These are phyloP conservation scores for Lepus townsendii DNA, from an alignment of 2,797 vertebrate species.

Conservation along the genomic window DNA sequence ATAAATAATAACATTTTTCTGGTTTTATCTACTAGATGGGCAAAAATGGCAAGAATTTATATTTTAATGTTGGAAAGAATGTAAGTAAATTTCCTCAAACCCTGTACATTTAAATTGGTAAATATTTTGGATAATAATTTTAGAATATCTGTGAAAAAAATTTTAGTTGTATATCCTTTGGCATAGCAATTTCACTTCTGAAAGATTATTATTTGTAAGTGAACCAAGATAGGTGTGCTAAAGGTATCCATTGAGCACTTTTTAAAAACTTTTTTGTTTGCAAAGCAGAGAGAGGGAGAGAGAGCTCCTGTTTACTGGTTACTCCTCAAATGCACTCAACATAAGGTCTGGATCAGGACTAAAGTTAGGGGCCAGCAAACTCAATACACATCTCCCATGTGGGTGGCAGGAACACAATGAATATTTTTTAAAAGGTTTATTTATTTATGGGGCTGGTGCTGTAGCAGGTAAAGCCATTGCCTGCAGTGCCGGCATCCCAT, in stretches of 20 bases:
- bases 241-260: neutral
- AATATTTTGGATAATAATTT: constrained; percentile 56
- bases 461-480: too few species aligned
- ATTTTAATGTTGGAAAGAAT: constrained; percentile 22
- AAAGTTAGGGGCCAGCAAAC: too few species aligned
- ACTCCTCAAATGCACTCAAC: too few species aligned
- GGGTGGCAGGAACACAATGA: too few species aligned
- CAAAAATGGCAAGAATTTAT: constrained; percentile 29
- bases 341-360: too few species aligned
- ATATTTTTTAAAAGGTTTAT: too few species aligned
- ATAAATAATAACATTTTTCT: constrained; percentile 5
- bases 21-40: neutral
- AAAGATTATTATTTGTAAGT: neutral
- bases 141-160: constrained; percentile 20
- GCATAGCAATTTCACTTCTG: neutral
- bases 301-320: too few species aligned
- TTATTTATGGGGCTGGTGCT: too few species aligned
- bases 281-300: too few species aligned
- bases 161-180: neutral
- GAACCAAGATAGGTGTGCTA: neutral
- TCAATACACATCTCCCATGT: too few species aligned
- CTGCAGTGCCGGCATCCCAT: too few species aligned
- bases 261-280: too few species aligned
- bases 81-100: neutral
- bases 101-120: neutral